These are phyloP conservation scores for Harpagoxenus sublaevis DNA, from an alignment of 2,888 invertebrate genomes.

Conservation along the genomic window DNA sequence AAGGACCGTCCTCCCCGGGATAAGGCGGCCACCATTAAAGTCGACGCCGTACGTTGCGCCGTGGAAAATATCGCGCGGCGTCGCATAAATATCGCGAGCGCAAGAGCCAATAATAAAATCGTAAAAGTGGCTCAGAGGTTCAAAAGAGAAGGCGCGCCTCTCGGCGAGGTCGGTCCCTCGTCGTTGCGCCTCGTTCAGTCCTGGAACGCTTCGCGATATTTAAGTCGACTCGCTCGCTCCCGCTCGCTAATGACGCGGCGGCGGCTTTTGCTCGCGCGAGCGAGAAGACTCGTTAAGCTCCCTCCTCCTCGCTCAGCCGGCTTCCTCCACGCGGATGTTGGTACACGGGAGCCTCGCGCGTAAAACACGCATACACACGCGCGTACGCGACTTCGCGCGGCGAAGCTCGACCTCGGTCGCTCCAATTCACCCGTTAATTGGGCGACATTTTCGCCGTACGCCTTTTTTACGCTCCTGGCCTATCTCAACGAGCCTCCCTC, in stretches of 20 bases:
- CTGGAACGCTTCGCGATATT: slow-evolving; percentile 76
- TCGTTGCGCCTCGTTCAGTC: slow-evolving; percentile 56
- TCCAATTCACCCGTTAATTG: slow-evolving; percentile 83
- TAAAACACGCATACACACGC: slow-evolving; percentile 48
- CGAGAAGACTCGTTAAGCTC: slow-evolving; percentile 69
- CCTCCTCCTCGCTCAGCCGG: slow-evolving; percentile 40
- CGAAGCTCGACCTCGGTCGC: slow-evolving; percentile 78
- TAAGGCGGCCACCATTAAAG: slow-evolving; percentile 72
- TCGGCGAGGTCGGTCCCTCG: slow-evolving; percentile 57
- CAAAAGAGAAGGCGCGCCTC: slow-evolving; percentile 71
- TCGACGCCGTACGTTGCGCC: slow-evolving; percentile 68
- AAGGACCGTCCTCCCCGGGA: slow-evolving; percentile 49
- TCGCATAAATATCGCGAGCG: slow-evolving; percentile 76
- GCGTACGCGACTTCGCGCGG: slow-evolving; percentile 51
- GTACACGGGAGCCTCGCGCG: slow-evolving; percentile 42
- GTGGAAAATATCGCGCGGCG: slow-evolving; percentile 76
- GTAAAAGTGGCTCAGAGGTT: slow-evolving; percentile 76
- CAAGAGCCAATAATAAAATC: slow-evolving; percentile 81
- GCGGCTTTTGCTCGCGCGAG: slow-evolving; percentile 72
- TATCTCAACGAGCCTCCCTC: slow-evolving; percentile 76
- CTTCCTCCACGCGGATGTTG: slow-evolving; percentile 51
- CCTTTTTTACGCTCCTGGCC: slow-evolving; percentile 76
- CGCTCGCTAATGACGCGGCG: slow-evolving; percentile 77
- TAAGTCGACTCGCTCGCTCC: slow-evolving; percentile 68
- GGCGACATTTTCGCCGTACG: slow-evolving; percentile 83